Evolutionary conservation across 2,113 vertebrate species (phyloP), one percentile per base, ranked within the genome.

Genomic region (Crotalus tigris): DNA sequence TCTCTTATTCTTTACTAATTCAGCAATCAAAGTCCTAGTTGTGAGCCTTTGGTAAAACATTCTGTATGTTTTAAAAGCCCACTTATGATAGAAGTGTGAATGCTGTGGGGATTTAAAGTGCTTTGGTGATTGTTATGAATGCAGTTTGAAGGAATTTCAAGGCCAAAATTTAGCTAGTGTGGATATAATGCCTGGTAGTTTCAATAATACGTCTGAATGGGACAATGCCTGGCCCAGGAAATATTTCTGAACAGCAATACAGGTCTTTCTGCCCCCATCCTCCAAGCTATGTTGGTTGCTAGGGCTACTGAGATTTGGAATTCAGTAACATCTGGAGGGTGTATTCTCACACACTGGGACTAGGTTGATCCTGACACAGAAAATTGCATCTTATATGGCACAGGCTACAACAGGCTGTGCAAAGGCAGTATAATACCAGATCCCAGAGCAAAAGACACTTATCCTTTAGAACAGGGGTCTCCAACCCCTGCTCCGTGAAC

Each of bases 1-100:
- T 88, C 59, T 92, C 51, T 75, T 88, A 61, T 88, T 88, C 59
- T 55, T 88, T 88, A 88, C 87, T 88, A 88, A 92, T 92, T 92
- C 54, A 92, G 86, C 29, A 46, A 55, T 33, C 58, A 75, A 88
- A 75, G 59, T 55, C 91, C 51, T 39, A 75, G n/a, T 29, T 88
- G 49, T 49, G 57, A 81, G 54, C 57, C 81, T 91, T 54, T 33
- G 53, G 59, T 33, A 92, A 54, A 88, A 13, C 58, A 44, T 13
- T 39, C 21, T 53, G 49, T 54, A 55, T 75, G 33, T 44, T 51
- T 88, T 69, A 49, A 5, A 33, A 58, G 2, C 6, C 4, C 7
- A 24, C 26, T 61, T 46, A 12, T n/a, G 87, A n/a, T 3, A 33
- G 3, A 53, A 51, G 29, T 75, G 51, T 26, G n/a, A 88, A 92